Conservation (phyloP, 2,797 vertebrate genomes). For the Australoheros facetus region DNA sequence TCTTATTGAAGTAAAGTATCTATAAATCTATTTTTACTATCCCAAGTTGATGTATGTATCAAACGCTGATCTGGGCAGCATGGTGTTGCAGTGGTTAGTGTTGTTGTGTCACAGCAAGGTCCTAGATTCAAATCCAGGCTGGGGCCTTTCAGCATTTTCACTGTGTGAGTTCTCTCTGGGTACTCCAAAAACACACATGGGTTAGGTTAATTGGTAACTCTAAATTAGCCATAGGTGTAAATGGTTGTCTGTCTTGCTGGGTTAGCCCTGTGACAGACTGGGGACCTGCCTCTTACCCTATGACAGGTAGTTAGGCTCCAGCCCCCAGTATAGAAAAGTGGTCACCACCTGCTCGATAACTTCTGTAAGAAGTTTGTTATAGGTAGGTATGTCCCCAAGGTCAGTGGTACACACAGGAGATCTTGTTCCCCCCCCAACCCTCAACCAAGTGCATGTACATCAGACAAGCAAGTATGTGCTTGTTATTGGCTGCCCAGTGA, state of each 20-base stretch:
- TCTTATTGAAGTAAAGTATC: not conserved
- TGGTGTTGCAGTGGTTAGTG: not conserved
- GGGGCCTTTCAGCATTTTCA: not conserved
- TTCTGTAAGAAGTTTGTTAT: not conserved
- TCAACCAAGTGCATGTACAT: not conserved
- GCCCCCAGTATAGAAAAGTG: no score
- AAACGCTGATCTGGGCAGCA: not conserved
- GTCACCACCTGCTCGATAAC: not conserved
- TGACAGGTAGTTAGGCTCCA: no score
- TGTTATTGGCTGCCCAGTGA: not conserved
- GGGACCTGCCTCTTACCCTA: not conserved
- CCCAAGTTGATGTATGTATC: not conserved
- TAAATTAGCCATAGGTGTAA: not conserved
- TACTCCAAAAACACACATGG: no score
- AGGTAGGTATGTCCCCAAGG: not conserved
- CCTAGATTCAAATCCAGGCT: not conserved
- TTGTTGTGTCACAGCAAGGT: not conserved
- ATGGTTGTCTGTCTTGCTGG: not conserved
- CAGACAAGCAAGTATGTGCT: not conserved
- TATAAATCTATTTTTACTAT: not conserved
- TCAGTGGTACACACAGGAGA: not conserved
- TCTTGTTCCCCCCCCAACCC: not conserved
- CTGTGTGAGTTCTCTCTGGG: not conserved
- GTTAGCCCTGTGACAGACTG: not conserved
- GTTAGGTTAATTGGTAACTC: not conserved